Percentiles rank a stretch among this genome's conserved stretches.
Conservation (phyloP, 2,797 vertebrate species). For the Cercopithecus neglectus region DNA sequence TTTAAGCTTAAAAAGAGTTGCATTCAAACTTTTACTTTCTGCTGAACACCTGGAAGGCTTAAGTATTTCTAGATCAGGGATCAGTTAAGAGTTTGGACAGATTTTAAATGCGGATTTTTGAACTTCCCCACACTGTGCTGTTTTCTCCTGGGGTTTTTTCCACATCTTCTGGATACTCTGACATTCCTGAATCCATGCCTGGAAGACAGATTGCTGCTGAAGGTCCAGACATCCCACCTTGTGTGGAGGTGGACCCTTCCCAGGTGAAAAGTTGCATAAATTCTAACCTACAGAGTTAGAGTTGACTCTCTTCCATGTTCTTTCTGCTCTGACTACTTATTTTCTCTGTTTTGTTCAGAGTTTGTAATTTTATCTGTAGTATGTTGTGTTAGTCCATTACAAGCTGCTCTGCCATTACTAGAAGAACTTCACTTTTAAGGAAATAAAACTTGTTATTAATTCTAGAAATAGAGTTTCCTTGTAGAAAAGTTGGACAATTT, state of each 20-base stretch:
- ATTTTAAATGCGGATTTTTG: not conserved
- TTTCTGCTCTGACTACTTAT: not conserved
- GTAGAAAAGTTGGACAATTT: not conserved
- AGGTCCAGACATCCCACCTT: too few species aligned
- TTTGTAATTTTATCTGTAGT: not conserved
- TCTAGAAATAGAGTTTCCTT: not conserved
- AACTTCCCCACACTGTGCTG: not conserved
- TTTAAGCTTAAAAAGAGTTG: not conserved
- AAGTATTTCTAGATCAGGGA: not conserved
- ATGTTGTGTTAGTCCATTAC: not conserved
- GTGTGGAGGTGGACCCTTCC: not conserved
- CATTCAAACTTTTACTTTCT: not conserved
- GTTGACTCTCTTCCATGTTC: not conserved
- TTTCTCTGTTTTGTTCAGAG: not conserved
- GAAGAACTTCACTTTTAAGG: not conserved
- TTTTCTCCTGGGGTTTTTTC: not conserved
- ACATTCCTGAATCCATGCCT: not conserved
- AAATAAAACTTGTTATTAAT: not conserved
- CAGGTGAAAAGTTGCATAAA: not conserved
- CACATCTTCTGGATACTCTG: not conserved
- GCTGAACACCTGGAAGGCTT: not conserved
- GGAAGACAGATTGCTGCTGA: not conserved
- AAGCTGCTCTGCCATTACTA: not conserved
- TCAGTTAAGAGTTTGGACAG: not conserved
- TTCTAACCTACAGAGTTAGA: not conserved